A percentile compares a stretch with the other conserved stretches of the same genome.
Conservation (phyloP, 2,888 invertebrate species). For the Drosophila quasianomalipes region DNA sequence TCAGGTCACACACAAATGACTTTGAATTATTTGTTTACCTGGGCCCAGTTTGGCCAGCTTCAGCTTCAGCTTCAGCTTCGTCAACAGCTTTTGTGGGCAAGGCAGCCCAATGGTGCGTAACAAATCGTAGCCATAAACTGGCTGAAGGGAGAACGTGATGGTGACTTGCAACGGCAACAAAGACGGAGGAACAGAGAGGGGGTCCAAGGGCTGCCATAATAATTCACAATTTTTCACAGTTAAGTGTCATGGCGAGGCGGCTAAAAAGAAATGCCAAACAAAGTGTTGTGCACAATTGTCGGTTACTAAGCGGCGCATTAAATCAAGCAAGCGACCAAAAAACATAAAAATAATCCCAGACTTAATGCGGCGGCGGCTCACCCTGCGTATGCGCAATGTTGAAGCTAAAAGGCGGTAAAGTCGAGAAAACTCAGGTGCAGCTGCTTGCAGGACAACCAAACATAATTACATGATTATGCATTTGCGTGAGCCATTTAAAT, state of each 20-base stretch:
- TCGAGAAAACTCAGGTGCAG: slow-evolving; percentile 44
- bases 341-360: slow-evolving; percentile 32
- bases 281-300: slow-evolving; percentile 69
- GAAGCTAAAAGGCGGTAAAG: slow-evolving; percentile 19
- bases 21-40: slow-evolving; percentile 81
- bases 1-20: slow-evolving; percentile 67
- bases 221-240: slow-evolving; percentile 82
- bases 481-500: slow-evolving; percentile 62
- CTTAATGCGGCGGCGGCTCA: slow-evolving; percentile 32
- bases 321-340: slow-evolving; percentile 64
- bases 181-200: background rate
- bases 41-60: slow-evolving; percentile 31
- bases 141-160: slow-evolving; percentile 43
- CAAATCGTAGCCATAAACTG: slow-evolving; percentile 78
- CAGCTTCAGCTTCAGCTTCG: slow-evolving; percentile 17
- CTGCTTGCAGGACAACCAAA: slow-evolving; percentile 8
- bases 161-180: slow-evolving; percentile 24
- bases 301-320: slow-evolving; percentile 74
- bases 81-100: slow-evolving; percentile 65
- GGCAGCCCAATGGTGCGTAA: slow-evolving; percentile 76
- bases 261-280: slow-evolving; percentile 58
- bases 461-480: slow-evolving; percentile 75
- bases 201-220: slow-evolving; percentile 67
- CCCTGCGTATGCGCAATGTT: slow-evolving; percentile 64
- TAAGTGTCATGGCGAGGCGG: slow-evolving; percentile 72